These are phyloP conservation scores for Tupaia chinensis DNA, from an alignment of 2,113 vertebrate species.

Conservation along the genomic window DNA sequence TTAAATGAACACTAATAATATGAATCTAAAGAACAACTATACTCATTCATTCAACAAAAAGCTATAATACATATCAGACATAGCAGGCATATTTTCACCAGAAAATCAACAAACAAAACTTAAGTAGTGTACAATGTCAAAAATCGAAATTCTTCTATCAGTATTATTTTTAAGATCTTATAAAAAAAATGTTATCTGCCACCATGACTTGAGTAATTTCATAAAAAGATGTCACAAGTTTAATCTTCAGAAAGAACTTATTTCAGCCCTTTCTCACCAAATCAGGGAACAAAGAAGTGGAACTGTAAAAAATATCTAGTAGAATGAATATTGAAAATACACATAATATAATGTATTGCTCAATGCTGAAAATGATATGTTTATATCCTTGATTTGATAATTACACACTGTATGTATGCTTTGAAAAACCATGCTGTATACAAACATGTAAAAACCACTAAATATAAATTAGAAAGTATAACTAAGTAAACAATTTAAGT, in stretches of 20 bases:
- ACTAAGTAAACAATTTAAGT: no score
- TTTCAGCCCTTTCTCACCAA: not conserved
- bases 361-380: no score
- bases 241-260: slow-evolving; percentile 44
- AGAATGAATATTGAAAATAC: no score
- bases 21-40: not conserved
- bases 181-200: not conserved
- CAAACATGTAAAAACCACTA: no score
- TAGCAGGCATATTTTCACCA: not conserved
- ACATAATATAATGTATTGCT: no score
- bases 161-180: slow-evolving; percentile 28
- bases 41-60: not conserved
- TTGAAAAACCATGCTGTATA: no score
- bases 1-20: slow-evolving; percentile 21
- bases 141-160: slow-evolving; percentile 27
- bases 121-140: not conserved
- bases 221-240: not conserved
- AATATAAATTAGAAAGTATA: no score
- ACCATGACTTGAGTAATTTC: not conserved
- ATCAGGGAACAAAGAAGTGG: not conserved
- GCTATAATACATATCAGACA: not conserved
- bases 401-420: no score
- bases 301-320: not conserved
- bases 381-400: no score
- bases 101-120: not conserved